Evolutionary conservation across 2,113 vertebrate species (phyloP), one percentile per base, ranked within the genome.

Genomic region (Papio anubis): DNA sequence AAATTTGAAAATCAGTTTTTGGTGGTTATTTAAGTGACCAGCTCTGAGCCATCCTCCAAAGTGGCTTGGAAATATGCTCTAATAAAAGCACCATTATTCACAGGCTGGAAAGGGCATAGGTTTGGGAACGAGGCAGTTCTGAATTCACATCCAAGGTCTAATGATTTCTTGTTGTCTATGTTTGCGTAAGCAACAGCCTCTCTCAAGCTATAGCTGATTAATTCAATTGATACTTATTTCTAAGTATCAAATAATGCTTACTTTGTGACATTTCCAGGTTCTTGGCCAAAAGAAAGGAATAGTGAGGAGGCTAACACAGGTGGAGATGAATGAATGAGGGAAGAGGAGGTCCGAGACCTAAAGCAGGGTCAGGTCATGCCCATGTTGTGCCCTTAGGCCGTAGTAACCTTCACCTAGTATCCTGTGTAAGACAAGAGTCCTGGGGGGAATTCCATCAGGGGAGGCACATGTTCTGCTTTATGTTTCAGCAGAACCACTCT

Each of bases 391-490:
- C 10, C 48, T 35, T 12, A 68, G 35, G 32, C 30, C 21, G n/a
- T 1, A 8, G 35, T 21, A 43, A 73, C 14, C 55, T 81, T 79
- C 27, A 43, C 40, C 21, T 50, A 38, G 14, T 30, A 35, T 43
- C 32, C 32, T 48, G 16, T 17, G 68, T 18, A 17, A 92, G 21
- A 70, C 10, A 38, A 12, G 18, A 76, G 21, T 8, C 45, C 10
- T 32, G 48, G 55, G 40, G n/a, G 5, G 25, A 87, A 23, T 11
- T 59, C 45, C 14, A 40, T 70, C 16, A 30, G 14, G 23, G 18
- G 2, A 75, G 25, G 38, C 45, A 23, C 30, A 23, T 0, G 3
- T 38, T 32, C 13, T 27, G 6, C 23, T 6, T 3, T 4, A 2
- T 0, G 10, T 3, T 14, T 64, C 18, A 89, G 23, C 8, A 59